Conservation (phyloP, 2,797 vertebrate genomes). For the Phataginus tricuspis region DNA sequence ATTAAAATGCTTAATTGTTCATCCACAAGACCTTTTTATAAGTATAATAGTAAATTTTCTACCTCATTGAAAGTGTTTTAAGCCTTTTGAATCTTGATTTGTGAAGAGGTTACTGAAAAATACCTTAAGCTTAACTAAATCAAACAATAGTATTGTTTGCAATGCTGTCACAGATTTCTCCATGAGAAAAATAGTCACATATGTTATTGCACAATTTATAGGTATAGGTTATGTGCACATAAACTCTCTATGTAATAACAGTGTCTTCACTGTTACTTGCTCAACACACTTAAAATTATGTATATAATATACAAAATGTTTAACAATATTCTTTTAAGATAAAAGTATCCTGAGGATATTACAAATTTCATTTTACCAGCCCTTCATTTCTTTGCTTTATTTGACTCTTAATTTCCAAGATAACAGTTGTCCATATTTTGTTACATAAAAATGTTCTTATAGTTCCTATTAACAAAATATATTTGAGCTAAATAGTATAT, state of each 20-base stretch:
- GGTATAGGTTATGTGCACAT: constrained; percentile 80
- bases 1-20: constrained; percentile 81
- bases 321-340: constrained; percentile 86
- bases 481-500: constrained; percentile 85
- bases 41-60: constrained; percentile 71
- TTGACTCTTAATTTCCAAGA: constrained; percentile 80
- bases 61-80: constrained; percentile 72
- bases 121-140: constrained; percentile 73
- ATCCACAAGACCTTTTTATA: constrained; percentile 76
- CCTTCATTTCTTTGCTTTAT: constrained; percentile 87
- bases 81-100: constrained; percentile 73
- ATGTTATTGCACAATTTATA: constrained; percentile 86
- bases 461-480: constrained; percentile 85
- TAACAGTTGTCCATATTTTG: constrained; percentile 81
- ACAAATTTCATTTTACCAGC: constrained; percentile 87
- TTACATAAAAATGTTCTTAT: constrained; percentile 81
- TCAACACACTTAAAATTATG: constrained; percentile 85
- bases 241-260: constrained; percentile 79
- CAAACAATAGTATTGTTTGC: constrained; percentile 78
- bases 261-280: constrained; percentile 82
- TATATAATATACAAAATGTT: constrained; percentile 88
- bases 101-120: constrained; percentile 71
- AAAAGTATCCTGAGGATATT: constrained; percentile 90
- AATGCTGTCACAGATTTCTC: constrained; percentile 79
- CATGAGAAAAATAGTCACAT: constrained; percentile 79